These are phyloP conservation scores for Alosa sapidissima DNA, from an alignment of 2,797 vertebrate genomes.

Conservation along the genomic window DNA sequence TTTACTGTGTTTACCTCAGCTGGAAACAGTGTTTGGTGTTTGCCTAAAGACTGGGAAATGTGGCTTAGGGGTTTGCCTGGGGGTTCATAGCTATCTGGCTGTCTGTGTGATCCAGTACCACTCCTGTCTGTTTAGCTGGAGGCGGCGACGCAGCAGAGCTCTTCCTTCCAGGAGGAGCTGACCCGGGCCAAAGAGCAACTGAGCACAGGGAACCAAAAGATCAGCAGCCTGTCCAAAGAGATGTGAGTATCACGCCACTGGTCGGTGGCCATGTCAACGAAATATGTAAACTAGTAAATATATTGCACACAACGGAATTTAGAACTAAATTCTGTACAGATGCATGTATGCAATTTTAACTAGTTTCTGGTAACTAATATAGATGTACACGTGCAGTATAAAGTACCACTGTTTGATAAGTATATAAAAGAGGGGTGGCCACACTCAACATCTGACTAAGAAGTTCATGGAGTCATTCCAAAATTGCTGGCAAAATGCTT, in stretches of 20 bases:
- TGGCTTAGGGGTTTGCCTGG: neutral
- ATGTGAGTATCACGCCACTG: conserved; percentile 79
- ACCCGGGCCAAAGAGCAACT: conserved; percentile 82
- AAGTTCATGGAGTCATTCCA: too few species aligned
- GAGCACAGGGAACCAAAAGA: conserved; percentile 78
- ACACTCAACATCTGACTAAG: too few species aligned
- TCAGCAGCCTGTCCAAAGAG: conserved; percentile 81
- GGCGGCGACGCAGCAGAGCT: conserved; percentile 79
- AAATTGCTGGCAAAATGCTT: neutral
- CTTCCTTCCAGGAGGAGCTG: conserved; percentile 82
- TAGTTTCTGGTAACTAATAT: too few species aligned
- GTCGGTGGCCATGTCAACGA: neutral
- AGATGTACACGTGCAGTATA: too few species aligned
- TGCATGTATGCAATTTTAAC: too few species aligned
- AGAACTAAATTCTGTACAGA: too few species aligned
- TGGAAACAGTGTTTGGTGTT: neutral
- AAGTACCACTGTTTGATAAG: too few species aligned
- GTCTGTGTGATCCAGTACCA: neutral
- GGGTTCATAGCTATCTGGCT: neutral
- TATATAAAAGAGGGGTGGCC: too few species aligned
- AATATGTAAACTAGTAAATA: neutral
- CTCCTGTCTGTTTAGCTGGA: conserved; percentile 74
- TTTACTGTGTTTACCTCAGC: neutral
- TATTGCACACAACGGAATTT: too few species aligned
- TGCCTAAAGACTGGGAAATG: neutral